Conservation (phyloP, 2,113 vertebrate genomes). For the Micromys minutus region DNA sequence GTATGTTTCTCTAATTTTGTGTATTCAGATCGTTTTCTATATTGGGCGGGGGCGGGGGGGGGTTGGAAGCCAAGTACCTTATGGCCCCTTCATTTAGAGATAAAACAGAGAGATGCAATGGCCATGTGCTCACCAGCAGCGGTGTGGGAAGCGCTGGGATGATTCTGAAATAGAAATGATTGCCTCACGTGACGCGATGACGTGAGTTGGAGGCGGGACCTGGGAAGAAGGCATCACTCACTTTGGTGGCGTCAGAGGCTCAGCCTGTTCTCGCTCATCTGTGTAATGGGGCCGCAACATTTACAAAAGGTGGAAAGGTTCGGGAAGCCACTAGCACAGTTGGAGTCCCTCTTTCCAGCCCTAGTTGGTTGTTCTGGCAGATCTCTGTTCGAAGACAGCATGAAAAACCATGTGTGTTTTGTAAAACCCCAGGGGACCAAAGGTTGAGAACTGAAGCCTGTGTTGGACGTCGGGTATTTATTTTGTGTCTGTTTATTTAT, state of each 20-base stretch:
- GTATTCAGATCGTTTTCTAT: slow-evolving; percentile 84
- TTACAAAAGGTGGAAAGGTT: not conserved
- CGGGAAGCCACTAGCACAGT: not conserved
- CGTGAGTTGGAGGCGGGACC: not conserved
- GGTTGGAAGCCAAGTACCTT: slow-evolving; percentile 75
- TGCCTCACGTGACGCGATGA: not conserved
- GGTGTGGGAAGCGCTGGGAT: not conserved
- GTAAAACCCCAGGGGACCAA: not conserved
- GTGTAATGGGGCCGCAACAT: slow-evolving; percentile 29
- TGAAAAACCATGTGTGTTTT: not conserved
- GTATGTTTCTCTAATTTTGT: slow-evolving; percentile 86
- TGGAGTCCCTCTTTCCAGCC: not conserved
- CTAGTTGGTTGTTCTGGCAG: not conserved
- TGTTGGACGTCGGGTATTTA: not conserved
- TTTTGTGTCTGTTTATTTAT: not conserved
- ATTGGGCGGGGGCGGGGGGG: slow-evolving; percentile 8
- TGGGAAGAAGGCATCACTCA: not conserved
- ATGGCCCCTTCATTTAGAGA: slow-evolving; percentile 87
- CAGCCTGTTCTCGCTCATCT: not conserved
- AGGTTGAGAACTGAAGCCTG: not conserved
- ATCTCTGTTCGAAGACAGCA: not conserved
- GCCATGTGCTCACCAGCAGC: slow-evolving; percentile 69
- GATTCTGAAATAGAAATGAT: slow-evolving; percentile 16
- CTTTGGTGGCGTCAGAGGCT: not conserved
- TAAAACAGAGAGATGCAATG: slow-evolving; percentile 86